Percentiles rank a stretch among this genome's conserved stretches.
Evolutionary conservation across 1,140 invertebrate genomes (phyloP).

Genomic region (Ganaspis sp.): DNA sequence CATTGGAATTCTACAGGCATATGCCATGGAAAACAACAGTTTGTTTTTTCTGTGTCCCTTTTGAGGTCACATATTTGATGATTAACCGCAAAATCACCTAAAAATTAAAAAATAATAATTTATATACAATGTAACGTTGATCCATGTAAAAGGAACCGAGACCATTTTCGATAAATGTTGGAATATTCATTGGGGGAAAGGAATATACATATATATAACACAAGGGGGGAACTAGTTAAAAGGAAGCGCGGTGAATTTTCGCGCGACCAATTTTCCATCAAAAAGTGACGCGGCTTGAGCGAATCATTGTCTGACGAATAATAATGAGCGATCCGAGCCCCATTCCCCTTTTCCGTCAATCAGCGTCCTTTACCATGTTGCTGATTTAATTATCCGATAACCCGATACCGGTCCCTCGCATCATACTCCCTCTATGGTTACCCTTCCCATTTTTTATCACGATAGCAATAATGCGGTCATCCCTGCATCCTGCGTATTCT

Average conservation of each 20-base stretch:
- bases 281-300: constrained; percentile 64
- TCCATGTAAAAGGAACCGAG: too few relatives aligned
- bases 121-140: too few relatives aligned
- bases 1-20: too few relatives aligned
- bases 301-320: constrained; percentile 73
- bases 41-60: too few relatives aligned
- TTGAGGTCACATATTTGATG: too few relatives aligned
- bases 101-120: too few relatives aligned
- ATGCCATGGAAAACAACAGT: too few relatives aligned
- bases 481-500: constrained; percentile 35
- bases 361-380: constrained; percentile 66
- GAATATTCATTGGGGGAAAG: not conserved
- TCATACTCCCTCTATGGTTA: constrained; percentile 37
- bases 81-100: too few relatives aligned
- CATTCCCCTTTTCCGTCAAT: constrained; percentile 65
- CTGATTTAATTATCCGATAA: constrained; percentile 72
- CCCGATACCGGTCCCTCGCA: constrained; percentile 40
- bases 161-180: too few relatives aligned
- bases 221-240: not conserved
- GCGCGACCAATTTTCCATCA: constrained; percentile 58
- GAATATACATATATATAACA: not conserved
- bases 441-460: constrained; percentile 51
- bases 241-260: constrained; percentile 49
- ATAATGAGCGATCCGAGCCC: constrained; percentile 68
- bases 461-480: constrained; percentile 54